Evolutionary conservation across 1,140 invertebrate genomes (phyloP), one percentile per base, ranked within the genome.

Genomic region (Zaprionus inermis): DNA sequence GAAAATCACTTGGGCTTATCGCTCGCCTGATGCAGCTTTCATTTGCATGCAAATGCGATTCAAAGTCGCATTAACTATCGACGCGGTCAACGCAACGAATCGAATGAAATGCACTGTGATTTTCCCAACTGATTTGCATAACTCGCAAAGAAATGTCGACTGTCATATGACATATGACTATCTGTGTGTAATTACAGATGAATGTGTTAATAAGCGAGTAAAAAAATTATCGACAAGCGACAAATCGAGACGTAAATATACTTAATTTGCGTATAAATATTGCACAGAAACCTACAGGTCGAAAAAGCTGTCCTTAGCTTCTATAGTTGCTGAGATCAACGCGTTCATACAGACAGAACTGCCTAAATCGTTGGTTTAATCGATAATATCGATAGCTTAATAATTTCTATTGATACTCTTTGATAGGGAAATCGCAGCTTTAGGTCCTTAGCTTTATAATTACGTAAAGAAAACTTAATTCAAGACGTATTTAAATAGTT

Each of bases 41-140:
- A 69, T 63, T 63, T 34, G 20, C 52, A 63, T 70, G 24, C 55
- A 54, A 72, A 67, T 67, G n/a, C 16, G 3, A 34, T 54, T 54
- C 3, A 28, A 63, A 32, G 34, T 55, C 30, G 32, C 36, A 63
- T 63, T 65, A 71, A 65, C 41, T 51, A 69, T 57, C 34, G 16
- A 18, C 54, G 16, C n/a, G 16, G 46, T 57, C 34, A 11, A 18
- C 54, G 16, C n/a, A 18, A 46, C 64, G 52, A 28, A 41, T 44
- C 5, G 24, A 36, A 44, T 34, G 34, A 30, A 70, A 28, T 24
- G n/a, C 6, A 34, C 24, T n/a, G 5, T 63, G 51, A 56, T 70
- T 70, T 63, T 41, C 38, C n/a, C 24, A 34, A 16, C 30, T 55
- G 52, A 71, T 57, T 71, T 71, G 60, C 68, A 71, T 51, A 30